phyloP scores from a whole-genome alignment of 2,888 invertebrate species.

The Automeris io region DNA sequence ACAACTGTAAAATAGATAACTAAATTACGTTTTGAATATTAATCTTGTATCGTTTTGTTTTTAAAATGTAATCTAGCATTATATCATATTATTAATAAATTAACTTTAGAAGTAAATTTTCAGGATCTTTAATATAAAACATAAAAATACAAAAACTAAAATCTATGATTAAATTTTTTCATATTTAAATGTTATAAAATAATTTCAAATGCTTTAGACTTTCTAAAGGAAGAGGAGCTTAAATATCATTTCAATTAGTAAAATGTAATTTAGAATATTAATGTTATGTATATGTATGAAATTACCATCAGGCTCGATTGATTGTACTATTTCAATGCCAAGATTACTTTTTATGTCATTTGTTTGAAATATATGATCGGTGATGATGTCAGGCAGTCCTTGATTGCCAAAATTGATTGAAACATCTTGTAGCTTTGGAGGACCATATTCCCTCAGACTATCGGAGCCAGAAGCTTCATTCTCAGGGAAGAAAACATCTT shows the following conservation, averaged over 20 bases:
- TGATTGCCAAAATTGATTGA: constrained; percentile 40
- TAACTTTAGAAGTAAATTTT: too few species aligned
- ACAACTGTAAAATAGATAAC: constrained; percentile 1
- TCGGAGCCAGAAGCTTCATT: constrained; percentile 67
- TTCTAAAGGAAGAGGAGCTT: too few species aligned
- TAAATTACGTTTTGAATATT: too few species aligned
- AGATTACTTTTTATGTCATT: neutral
- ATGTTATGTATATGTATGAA: too few species aligned
- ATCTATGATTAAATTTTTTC: neutral
- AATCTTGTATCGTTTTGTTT: too few species aligned
- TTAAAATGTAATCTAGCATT: too few species aligned
- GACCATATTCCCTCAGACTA: constrained; percentile 66
- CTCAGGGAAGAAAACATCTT: constrained; percentile 51
- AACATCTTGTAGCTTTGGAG: constrained; percentile 50
- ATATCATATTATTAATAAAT: neutral
- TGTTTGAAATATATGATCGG: constrained; percentile 39
- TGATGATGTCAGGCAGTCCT: constrained; percentile 45
- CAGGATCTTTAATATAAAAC: too few species aligned
- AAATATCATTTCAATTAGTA: too few species aligned
- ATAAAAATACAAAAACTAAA: too few species aligned
- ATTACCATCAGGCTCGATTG: neutral
- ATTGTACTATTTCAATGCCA: neutral
- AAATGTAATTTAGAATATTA: too few species aligned
- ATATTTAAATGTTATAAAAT: neutral
- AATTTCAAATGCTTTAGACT: too few species aligned